Conservation (phyloP, 1,140 invertebrate species). For the Tetraneura akinire region DNA sequence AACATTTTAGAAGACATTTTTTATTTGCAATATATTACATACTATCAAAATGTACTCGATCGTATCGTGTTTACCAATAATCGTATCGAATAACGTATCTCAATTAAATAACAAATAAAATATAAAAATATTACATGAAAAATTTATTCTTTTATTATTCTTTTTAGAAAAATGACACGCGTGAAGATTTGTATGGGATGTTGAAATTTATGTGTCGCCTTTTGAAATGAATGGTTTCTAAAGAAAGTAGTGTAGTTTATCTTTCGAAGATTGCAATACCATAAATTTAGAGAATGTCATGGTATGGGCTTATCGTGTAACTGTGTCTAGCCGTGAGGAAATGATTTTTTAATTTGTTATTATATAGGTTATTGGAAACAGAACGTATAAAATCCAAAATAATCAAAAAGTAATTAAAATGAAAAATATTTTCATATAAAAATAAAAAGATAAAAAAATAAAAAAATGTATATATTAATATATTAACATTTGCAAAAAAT, state of each 20-base stretch:
- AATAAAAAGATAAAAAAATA: too few species aligned
- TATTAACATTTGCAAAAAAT: too few species aligned
- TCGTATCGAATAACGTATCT: background rate
- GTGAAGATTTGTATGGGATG: background rate
- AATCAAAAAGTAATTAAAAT: background rate
- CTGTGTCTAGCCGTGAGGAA: background rate
- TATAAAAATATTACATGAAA: background rate
- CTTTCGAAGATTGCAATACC: constrained; percentile 31
- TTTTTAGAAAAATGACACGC: background rate
- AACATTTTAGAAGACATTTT: too few species aligned
- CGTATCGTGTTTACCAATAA: too few species aligned
- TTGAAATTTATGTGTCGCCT: constrained; percentile 28
- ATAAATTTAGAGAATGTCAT: constrained; percentile 21
- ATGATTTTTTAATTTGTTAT: constrained; percentile 16
- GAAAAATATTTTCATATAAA: background rate
- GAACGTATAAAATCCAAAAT: background rate
- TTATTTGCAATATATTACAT: too few species aligned
- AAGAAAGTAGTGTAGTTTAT: constrained; percentile 15
- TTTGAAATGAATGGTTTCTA: constrained; percentile 17
- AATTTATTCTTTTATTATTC: background rate
- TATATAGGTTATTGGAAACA: background rate
- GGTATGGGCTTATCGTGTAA: background rate
- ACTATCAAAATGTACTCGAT: too few species aligned
- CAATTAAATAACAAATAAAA: background rate
- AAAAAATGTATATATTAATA: too few species aligned